Evolutionary conservation across 2,888 invertebrate species (phyloP), one percentile per base, ranked within the genome.

Genomic region (Trissolcus brochymenae): DNA sequence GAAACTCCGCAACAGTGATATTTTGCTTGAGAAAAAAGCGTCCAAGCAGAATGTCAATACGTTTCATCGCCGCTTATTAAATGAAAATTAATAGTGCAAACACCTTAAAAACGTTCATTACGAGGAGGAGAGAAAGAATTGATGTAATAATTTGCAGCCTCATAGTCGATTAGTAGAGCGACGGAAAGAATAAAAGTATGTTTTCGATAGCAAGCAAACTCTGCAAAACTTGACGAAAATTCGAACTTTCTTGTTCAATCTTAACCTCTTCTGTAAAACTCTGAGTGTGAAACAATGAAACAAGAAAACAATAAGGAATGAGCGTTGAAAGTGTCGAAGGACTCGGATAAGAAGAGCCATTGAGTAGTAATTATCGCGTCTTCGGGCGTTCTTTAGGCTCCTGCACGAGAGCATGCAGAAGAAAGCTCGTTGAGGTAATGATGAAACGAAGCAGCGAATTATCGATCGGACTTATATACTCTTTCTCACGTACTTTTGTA

Each of bases 371-470:
- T 77, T 77, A 77, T 73, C 77, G 68, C 60, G 65, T 70, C 73
- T 77, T 77, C 57, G 55, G 60, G 61, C 51, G 70, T 68, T 78
- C 73, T 78, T 78, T 70, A 51, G 68, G 55, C 49, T 55, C 50
- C 54, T 56, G 54, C 4, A 21, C 21, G 21, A 62, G 65, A 55
- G 54, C 74, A 78, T 70, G 78, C 73, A 74, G 70, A 78, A 78
- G 73, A 74, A 75, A 78, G 67, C 74, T 78, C 67, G 67, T 78
- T 67, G 74, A 67, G 60, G 75, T 75, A 78, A 75, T 78, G 75
- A 74, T 74, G 55, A 67, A 78, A 78, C 71, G 71, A 74, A 78
- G 78, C 78, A 50, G 53, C 70, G 67, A 59, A 51, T 59, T 80
- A 80, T 80, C 78, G 79, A 80, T 78, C 78, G 70, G 59, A 53